Base-by-base conservation (phyloP, 2,113 vertebrate genomes). In the Clarias batrachus region DNA sequence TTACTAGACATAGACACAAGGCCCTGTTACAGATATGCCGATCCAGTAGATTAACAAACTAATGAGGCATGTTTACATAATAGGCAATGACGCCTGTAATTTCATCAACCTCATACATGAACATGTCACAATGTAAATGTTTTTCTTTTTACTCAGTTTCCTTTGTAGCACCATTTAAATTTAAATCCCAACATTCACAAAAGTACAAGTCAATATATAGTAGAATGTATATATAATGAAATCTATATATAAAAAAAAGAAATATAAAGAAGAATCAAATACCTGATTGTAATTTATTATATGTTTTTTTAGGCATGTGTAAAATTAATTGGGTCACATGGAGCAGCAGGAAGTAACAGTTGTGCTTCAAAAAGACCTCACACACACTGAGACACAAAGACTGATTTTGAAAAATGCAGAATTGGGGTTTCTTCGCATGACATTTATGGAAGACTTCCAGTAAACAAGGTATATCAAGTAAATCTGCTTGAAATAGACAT, bases 331-430 rank as follows among this genome's bases (percentile, higher is more conserved):
- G 81, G 86, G 81, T 86, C 84, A 87, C 63, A 74, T 6, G 13
- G 27, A 84, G 41, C 83, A 84, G 65, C 84, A 90, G 86, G 87
- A 90, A 88, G 86, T 86, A 65, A 76, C 56, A 65, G 10, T 17
- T 0, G 8, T 12, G 71, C 86, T 78, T 84, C 82, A 77, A 88
- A 73, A 65, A 86, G 76, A 60, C 57, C 30, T 80, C 54, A 65
- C n/a, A 59, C 33, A 81, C 33, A 48, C 21, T 11, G 14, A 70
- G 66, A 37, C 14, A 70, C 30, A 71, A 37, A 71, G 11, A 81
- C 25, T 82, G 3, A 59, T 41, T 78, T 85, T 82, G 41, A 56
- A 87, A 77, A 83, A 87, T 77, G 86, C 86, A 74, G 60, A 87
- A 82, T 63, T 76, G 65, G 14, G 54, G 52, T 3, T 65, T 70